phyloP scores from a whole-genome alignment of 2,888 invertebrate genomes.

The Dasysyrphus tricinctus region DNA sequence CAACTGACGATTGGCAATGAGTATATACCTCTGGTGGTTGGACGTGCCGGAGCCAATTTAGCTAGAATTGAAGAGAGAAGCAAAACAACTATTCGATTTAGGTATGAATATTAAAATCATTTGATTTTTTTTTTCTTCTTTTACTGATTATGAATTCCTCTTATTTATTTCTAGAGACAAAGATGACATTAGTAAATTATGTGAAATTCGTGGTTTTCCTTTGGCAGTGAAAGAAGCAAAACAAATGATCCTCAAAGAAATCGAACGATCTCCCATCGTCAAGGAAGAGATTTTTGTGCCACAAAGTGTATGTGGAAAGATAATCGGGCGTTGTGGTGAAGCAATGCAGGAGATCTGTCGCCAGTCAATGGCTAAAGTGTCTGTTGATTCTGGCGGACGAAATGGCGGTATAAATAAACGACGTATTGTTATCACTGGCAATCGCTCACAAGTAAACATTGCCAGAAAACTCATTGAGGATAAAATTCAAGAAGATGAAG shows the following conservation, averaged over 20 bases:
- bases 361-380: slow-evolving; percentile 89
- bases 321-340: slow-evolving; percentile 90
- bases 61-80: slow-evolving; percentile 90
- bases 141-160: neutral
- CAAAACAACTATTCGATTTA: slow-evolving; percentile 86
- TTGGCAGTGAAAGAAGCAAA: slow-evolving; percentile 90
- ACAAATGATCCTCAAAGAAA: slow-evolving; percentile 87
- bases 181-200: slow-evolving; percentile 86
- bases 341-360: slow-evolving; percentile 89
- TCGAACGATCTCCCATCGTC: slow-evolving; percentile 88
- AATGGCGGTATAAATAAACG: slow-evolving; percentile 79
- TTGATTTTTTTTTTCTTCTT: neutral
- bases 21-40: slow-evolving; percentile 88
- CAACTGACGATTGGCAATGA: slow-evolving; percentile 87
- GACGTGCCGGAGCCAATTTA: slow-evolving; percentile 90
- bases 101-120: slow-evolving; percentile 76
- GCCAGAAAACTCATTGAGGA: slow-evolving; percentile 90
- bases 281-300: slow-evolving; percentile 89
- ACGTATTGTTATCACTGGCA: slow-evolving; percentile 86
- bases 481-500: slow-evolving; percentile 86
- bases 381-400: slow-evolving; percentile 84
- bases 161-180: slow-evolving; percentile 83
- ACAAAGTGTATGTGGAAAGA: slow-evolving; percentile 87
- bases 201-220: slow-evolving; percentile 88
- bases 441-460: slow-evolving; percentile 88